Evolutionary conservation across 92 coral and sea anemone genomes (phyloP).

Genomic region (Palythoa caribaeorum): DNA sequence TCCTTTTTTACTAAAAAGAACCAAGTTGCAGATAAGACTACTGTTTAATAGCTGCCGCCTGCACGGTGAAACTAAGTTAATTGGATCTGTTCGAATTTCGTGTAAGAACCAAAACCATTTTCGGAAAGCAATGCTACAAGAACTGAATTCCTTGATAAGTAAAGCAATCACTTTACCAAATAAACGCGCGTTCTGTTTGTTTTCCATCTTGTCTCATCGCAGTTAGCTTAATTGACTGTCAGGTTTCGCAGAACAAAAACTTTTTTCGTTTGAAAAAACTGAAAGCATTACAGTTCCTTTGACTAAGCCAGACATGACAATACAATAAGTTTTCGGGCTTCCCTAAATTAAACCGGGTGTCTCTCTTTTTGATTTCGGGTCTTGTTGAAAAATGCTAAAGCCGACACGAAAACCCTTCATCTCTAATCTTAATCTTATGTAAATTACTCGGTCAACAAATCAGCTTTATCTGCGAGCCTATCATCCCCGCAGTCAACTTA

Average conservation of each 20-base stretch:
- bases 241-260: conserved; percentile 16
- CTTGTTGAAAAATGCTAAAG: conserved; percentile 55
- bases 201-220: conserved; percentile 18
- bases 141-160: conserved; percentile 57
- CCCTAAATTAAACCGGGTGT: conserved; percentile 4
- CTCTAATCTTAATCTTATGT: conserved; percentile 54
- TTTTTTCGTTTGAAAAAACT: conserved; percentile 9
- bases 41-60: conserved; percentile 28
- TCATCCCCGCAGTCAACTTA: conserved; percentile 70
- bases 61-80: conserved; percentile 21
- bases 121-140: conserved; percentile 41
- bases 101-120: conserved; percentile 14
- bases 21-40: conserved; percentile 1
- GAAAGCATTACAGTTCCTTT: background rate
- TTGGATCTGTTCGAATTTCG: conserved; percentile 22
- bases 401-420: conserved; percentile 42
- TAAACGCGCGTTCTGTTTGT: conserved; percentile 46
- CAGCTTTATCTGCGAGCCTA: conserved; percentile 58
- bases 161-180: conserved; percentile 52
- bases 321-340: background rate
- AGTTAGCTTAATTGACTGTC: conserved; percentile 33
- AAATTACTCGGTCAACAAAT: conserved; percentile 52
- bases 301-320: background rate
- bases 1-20: conserved; percentile 18
- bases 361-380: conserved; percentile 26